These are phyloP conservation scores for Galemys pyrenaicus DNA, from an alignment of 2,113 vertebrate genomes.

Conservation along the genomic window DNA sequence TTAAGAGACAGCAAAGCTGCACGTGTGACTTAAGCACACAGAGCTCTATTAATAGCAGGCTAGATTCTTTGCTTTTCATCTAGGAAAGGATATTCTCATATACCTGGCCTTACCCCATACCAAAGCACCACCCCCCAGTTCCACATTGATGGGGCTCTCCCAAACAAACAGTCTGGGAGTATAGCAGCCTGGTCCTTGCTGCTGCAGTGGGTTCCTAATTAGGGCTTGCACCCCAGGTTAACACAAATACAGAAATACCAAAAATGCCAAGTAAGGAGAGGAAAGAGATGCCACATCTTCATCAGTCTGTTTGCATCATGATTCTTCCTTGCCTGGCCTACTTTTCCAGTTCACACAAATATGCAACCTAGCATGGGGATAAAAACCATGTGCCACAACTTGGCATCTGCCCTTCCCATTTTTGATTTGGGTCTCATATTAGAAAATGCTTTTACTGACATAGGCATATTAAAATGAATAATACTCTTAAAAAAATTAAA, in stretches of 20 bases:
- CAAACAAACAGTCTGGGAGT: background rate
- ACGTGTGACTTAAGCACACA: constrained; percentile 42
- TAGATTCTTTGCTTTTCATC: background rate
- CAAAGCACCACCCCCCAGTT: background rate
- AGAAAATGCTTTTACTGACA: background rate
- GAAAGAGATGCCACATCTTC: background rate
- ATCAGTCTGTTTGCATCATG: background rate
- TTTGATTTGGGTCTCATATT: background rate
- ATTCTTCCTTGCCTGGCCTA: background rate
- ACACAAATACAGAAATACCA: background rate
- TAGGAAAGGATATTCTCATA: background rate
- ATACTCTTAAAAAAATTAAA: background rate
- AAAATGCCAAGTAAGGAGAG: background rate
- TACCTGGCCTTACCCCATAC: rapidly evolving
- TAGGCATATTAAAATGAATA: background rate
- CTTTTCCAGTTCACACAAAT: background rate
- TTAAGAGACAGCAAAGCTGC: constrained; percentile 66
- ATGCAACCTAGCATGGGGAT: rapidly evolving
- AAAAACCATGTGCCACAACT: background rate
- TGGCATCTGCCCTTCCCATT: background rate
- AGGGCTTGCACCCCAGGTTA: background rate
- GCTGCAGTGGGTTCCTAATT: background rate
- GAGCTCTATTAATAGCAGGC: background rate
- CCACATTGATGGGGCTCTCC: background rate
- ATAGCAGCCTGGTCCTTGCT: background rate